Conservation (phyloP, 2,888 invertebrate genomes). For the Scaptomyza polygonia region DNA sequence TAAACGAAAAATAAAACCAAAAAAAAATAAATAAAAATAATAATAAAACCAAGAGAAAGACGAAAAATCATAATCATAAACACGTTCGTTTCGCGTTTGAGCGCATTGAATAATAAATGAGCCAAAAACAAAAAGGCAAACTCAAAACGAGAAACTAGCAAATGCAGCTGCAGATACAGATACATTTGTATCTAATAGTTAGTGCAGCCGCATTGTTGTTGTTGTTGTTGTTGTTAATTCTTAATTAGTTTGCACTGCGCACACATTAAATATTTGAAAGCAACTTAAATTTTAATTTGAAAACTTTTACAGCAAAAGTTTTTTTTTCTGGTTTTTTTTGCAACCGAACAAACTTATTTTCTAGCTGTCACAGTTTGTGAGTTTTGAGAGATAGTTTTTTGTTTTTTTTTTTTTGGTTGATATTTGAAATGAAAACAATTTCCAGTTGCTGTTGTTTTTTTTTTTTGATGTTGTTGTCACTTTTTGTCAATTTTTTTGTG, state of each 20-base stretch:
- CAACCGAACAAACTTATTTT: conserved; percentile 34
- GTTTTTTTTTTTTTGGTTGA: conserved; percentile 29
- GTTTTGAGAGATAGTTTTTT: conserved; percentile 28
- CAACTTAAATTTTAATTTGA: conserved; percentile 61
- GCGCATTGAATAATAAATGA: conserved; percentile 65
- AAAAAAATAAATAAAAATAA: conserved; percentile 32
- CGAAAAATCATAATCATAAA: conserved; percentile 67
- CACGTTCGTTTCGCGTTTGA: conserved; percentile 45
- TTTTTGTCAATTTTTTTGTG: conserved; percentile 34
- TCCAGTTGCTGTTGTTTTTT: conserved; percentile 50
- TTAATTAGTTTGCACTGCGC: conserved; percentile 51
- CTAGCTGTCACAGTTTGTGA: conserved; percentile 19
- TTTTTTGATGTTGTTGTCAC: conserved; percentile 26
- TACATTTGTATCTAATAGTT: conserved; percentile 46
- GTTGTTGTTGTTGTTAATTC: conserved; percentile 49
- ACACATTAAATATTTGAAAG: conserved; percentile 61
- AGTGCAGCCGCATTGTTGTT: conserved; percentile 47
- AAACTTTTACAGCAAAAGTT: conserved; percentile 43
- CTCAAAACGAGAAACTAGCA: conserved; percentile 10
- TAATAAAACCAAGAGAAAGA: conserved; percentile 29
- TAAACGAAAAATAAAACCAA: conserved; percentile 25
- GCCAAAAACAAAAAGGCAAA: conserved; percentile 30
- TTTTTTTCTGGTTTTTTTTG: conserved; percentile 17
- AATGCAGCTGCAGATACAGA: conserved; percentile 11
- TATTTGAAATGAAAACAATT: conserved; percentile 72